Evolutionary conservation across 2,797 vertebrate genomes (phyloP).

Genomic region (Geotrypetes seraphini): DNA sequence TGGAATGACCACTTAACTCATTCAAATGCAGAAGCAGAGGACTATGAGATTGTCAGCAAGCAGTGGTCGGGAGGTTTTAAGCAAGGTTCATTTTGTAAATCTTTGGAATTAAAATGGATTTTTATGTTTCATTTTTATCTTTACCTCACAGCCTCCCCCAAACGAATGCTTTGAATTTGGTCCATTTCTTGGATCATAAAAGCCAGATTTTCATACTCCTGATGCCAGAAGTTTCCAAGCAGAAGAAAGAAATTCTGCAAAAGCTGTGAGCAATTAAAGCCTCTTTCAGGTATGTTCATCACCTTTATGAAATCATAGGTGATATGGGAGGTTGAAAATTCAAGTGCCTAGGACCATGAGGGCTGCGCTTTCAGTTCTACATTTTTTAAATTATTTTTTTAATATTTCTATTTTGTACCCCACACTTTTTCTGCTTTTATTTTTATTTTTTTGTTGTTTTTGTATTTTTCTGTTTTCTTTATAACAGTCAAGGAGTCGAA

Average conservation of each 20-base stretch:
- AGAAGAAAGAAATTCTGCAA: constrained; percentile 47
- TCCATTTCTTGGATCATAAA: constrained; percentile 45
- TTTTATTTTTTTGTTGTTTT: constrained; percentile 23
- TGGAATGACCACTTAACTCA: constrained; percentile 52
- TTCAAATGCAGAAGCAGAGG: constrained; percentile 53
- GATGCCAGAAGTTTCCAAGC: constrained; percentile 31
- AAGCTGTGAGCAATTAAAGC: constrained; percentile 39
- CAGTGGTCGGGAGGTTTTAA: constrained; percentile 64
- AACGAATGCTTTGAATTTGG: constrained; percentile 52
- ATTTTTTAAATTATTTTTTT: constrained; percentile 23
- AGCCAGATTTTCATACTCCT: constrained; percentile 41
- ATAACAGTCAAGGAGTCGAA: constrained; percentile 67
- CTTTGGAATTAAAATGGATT: constrained; percentile 65
- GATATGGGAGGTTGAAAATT: constrained; percentile 44
- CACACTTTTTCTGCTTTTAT: constrained; percentile 18
- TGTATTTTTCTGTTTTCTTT: constrained; percentile 34
- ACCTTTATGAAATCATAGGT: constrained; percentile 47
- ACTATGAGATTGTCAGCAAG: constrained; percentile 68
- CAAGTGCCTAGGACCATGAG: constrained; percentile 53
- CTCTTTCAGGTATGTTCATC: constrained; percentile 39
- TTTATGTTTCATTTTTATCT: constrained; percentile 31
- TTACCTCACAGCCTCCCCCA: constrained; percentile 39
- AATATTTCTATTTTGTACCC: constrained; percentile 22
- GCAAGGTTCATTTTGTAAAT: constrained; percentile 59
- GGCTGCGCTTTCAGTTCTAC: constrained; percentile 30